Base-by-base conservation (phyloP, 2,797 vertebrate species). In the Syngnathus acus region DNA sequence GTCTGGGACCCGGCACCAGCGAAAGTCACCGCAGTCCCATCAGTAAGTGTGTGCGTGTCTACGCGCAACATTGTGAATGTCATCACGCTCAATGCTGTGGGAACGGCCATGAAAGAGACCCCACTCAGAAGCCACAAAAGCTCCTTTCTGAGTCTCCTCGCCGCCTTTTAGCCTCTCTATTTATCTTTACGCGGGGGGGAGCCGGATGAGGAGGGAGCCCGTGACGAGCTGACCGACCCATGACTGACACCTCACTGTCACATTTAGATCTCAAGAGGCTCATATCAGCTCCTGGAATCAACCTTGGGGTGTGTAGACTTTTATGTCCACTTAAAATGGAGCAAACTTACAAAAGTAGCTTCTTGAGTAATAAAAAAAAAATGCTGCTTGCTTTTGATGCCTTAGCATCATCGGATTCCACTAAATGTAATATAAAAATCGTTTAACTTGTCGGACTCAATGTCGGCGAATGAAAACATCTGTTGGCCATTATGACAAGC, bases 1-100 rank as follows among this genome's bases (percentile, higher is more conserved):
- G 90, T 92, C 90, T 91, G 89, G 88, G 88, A 83, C 88, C 84
- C 89, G 91, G 91, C 91, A 93, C 91, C 92, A 93, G 91, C 79
- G 90, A 93, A 91, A 92, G 90, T 91, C 89, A 92, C 91, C 89
- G 79, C 91, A 91, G 91, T 90, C 90, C 84, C 85, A 62, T 62
- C 60, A 62, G 40, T 62, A 43, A 23, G 39, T 61, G 59, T 42
- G 78, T 78, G 77, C 82, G 81, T 83, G 78, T 77, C 77, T 75
- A 78, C 81, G 82, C 80, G 85, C 82, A 86, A 85, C 82, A 82
- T 84, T 79, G 80, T 83, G 84, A 86, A 86, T 87, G 86, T 89
- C 87, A 85, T 87, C 81, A 81, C 70, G 65, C 61, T 62, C 40
- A 45, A 79, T 83, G 80, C 88, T 91, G 90, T 92, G 91, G 92